Evolutionary conservation across 2,113 vertebrate genomes (phyloP).

Genomic region (Falcunculus frontatus): DNA sequence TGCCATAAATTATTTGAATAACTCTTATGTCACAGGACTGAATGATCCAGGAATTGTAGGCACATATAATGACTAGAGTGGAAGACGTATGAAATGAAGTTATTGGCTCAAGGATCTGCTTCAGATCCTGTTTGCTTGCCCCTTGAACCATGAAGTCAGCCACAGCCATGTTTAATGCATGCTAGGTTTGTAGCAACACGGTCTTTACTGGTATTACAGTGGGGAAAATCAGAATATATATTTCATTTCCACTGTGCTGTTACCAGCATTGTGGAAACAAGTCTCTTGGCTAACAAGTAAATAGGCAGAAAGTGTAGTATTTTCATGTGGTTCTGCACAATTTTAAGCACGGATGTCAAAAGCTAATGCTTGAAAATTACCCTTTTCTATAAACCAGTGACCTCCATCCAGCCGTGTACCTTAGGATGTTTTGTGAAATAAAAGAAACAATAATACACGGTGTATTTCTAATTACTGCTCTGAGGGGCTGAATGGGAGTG

Average conservation of each 20-base stretch:
- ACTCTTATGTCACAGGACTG: background rate
- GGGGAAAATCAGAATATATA: background rate
- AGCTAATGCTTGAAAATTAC: background rate
- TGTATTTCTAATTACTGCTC: background rate
- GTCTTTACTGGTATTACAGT: background rate
- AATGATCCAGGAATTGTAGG: background rate
- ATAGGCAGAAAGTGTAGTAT: background rate
- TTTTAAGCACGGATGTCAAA: background rate
- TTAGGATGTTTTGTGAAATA: background rate
- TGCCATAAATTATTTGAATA: background rate
- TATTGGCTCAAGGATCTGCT: background rate
- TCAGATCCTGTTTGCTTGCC: background rate
- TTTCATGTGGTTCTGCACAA: background rate
- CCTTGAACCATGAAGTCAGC: background rate
- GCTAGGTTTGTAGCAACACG: background rate
- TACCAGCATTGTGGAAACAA: background rate
- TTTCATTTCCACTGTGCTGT: background rate
- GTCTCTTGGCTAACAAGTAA: background rate
- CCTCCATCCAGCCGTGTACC: background rate
- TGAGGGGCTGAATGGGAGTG: background rate
- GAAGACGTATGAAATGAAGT: background rate
- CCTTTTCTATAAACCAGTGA: background rate
- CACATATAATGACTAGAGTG: background rate
- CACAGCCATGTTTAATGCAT: background rate
- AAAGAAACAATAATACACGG: background rate